Conservation (phyloP, 2,797 vertebrate species). For the Ptychobarbus kaznakovi region DNA sequence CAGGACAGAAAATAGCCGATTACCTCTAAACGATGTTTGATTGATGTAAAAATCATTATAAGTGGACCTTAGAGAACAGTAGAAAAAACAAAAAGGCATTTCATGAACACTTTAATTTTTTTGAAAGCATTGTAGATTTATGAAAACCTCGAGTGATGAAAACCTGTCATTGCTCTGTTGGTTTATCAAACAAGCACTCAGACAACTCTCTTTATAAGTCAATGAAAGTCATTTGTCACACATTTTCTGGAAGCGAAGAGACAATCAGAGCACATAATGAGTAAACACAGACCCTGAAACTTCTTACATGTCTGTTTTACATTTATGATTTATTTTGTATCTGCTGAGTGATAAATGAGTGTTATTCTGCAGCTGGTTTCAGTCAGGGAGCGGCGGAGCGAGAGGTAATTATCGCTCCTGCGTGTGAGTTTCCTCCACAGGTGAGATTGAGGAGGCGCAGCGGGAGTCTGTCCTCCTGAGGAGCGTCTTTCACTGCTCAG, state of each 20-base stretch:
- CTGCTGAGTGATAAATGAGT: not conserved
- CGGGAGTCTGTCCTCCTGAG: not conserved
- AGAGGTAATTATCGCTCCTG: constrained; percentile 3
- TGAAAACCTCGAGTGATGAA: not conserved
- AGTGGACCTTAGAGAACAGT: no score
- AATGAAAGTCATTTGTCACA: constrained; percentile 1
- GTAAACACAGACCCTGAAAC: constrained; percentile 21
- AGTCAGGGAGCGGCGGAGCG: not conserved
- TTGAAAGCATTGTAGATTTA: not conserved
- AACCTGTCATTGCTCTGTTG: not conserved
- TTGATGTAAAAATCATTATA: no score
- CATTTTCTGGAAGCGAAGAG: not conserved
- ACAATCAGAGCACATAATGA: not conserved
- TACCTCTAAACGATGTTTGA: no score
- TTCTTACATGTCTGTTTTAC: not conserved
- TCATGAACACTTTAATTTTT: not conserved
- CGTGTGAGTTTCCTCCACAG: constrained; percentile 8
- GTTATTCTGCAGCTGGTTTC: constrained; percentile 22
- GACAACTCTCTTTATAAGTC: constrained; percentile 5
- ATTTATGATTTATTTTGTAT: not conserved
- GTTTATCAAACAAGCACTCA: not conserved
- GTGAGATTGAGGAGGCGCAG: constrained; percentile 3
- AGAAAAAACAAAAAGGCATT: no score
- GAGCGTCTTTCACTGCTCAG: not conserved
- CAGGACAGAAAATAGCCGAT: no score